Percentiles rank a stretch among this genome's conserved stretches.
Conservation (phyloP, 2,113 vertebrate genomes). For the Oxyura jamaicensis region DNA sequence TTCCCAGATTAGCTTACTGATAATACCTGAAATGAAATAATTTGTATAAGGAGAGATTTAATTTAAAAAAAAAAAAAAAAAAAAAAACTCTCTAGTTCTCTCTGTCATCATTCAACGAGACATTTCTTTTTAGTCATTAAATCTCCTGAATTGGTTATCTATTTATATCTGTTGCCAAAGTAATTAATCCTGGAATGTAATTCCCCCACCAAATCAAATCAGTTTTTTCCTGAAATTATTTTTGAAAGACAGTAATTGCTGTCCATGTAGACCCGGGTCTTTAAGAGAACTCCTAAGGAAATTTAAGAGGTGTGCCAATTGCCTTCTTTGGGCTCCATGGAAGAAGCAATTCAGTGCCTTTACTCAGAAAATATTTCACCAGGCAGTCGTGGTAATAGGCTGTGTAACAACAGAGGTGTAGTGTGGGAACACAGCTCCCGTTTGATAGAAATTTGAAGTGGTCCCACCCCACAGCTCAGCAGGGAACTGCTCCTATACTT, state of each 20-base stretch:
- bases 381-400: not conserved
- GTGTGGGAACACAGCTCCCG: not conserved
- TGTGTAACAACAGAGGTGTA: not conserved
- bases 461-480: not conserved
- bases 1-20: not conserved
- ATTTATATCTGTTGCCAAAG: conserved; percentile 20
- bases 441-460: not conserved
- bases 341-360: not conserved
- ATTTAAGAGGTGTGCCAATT: not conserved
- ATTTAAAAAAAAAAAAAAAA: not conserved
- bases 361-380: not conserved
- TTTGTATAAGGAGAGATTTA: not conserved
- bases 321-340: not conserved
- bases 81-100: not conserved
- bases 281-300: not conserved
- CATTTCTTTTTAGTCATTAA: not conserved
- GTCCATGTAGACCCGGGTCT: not conserved
- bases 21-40: not conserved
- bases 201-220: not conserved
- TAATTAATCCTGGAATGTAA: conserved; percentile 40
- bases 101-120: not conserved
- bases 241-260: not conserved
- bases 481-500: not conserved
- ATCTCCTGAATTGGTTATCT: not conserved
- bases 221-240: not conserved